Base-by-base conservation (phyloP, 2,113 vertebrate genomes). In the Hemicordylus capensis region DNA sequence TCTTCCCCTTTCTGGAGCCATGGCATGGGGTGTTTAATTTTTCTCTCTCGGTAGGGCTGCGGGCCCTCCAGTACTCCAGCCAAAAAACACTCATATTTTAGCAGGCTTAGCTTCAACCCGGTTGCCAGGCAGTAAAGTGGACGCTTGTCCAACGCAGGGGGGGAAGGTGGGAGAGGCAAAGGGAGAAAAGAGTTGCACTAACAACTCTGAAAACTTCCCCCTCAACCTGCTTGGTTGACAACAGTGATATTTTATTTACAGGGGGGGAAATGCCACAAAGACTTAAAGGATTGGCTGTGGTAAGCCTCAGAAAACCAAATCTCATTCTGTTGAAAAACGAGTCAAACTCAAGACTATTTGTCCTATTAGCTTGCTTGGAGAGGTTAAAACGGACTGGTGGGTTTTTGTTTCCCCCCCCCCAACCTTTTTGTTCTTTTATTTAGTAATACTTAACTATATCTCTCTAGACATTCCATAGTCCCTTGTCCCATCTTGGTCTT, bases 1-100 rank as follows among this genome's bases (percentile, higher is more conserved):
- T 97, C 97, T 95, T 92, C 96, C 95, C 97, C 96, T 97, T 96
- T 95, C 97, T 97, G 97, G 97, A 97, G 97, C 97, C 97, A 96
- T 96, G 89, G 96, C 97, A 96, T 97, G 96, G 95, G 96, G 97
- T 95, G 97, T 95, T 96, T 96, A 96, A 97, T 97, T 97, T 97
- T 97, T 96, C 96, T 96, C 95, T 97, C 97, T 97, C 96, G 92
- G 67, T 97, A 96, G 96, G 97, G 94, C 96, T 97, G 96, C 97
- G 92, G 95, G 93, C 96, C 95, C 96, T 96, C 95, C 87, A 93
- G 91, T 96, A 94, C 96, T 96, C 93, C 91, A 93, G 96, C 96
- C 96, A 97, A 96, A 96, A 96, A 96, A 92, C 96, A 95, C 95
- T 97, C 97, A 97, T 97, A 97, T 96, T 97, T 97, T 96, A 95